Base-by-base conservation (phyloP, 2,797 vertebrate species). In the Sparus aurata region DNA sequence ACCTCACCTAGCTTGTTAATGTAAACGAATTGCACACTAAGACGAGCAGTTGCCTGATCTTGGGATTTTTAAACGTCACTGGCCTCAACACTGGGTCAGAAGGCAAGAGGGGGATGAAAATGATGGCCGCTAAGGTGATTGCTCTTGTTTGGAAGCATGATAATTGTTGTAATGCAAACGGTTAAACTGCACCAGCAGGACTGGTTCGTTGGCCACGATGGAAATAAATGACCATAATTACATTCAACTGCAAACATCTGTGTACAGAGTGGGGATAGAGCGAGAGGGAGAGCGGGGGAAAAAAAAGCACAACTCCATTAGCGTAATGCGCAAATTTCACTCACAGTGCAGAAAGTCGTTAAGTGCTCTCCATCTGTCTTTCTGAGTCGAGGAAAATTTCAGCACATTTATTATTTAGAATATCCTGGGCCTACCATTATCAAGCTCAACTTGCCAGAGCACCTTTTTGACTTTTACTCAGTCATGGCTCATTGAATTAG, bases 341-440 rank as follows among this genome's bases (percentile, higher is more conserved):
- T 94, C 93, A 84, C 90, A 75, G 87, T 89, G 89, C 88, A 89
- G 87, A 93, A 93, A 94, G 94, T 94, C 87, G 91, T 94, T 95
- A 96, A 95, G 94, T 95, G 95, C 92, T 93, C 89, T 93, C 95
- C 95, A 94, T 96, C 95, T 95, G 95, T 95, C 93, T 95, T 93
- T 94, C 89, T 86, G 87, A 93, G 93, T 88, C 67, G 64, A 86
- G 84, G 82, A 89, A 93, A 90, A 93, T 90, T 92, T 94, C 88
- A 91, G 85, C 87, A 87, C 92, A 93, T 95, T 94, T 93, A 95
- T 95, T 93, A 95, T 94, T 95, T 88, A 95, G 89, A 93, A 93
- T 88, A 93, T 92, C 86, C 87, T 88, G 87, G 85, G 82, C 73
- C 80, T 77, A 70, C 87, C 87, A 82, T 89, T 86, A 92, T 92